Conservation (phyloP, 2,888 invertebrate species). For the Cryptus armator region DNA sequence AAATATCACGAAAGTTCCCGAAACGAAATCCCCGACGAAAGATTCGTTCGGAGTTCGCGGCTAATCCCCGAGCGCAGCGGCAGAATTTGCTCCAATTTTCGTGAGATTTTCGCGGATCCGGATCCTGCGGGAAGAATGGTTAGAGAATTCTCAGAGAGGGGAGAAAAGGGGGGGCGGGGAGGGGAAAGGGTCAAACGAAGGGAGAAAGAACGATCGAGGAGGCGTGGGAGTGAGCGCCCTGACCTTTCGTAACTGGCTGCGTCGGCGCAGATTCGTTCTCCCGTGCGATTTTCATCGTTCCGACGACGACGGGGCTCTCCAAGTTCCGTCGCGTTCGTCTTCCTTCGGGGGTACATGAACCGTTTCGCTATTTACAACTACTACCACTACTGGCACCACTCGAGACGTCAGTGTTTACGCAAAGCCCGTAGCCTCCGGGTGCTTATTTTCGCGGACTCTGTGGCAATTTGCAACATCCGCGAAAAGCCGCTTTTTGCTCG, state of each 20-base stretch:
- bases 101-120: constrained; percentile 51
- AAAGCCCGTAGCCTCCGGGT: constrained; percentile 57
- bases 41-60: constrained; percentile 14
- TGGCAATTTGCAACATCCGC: constrained; percentile 25
- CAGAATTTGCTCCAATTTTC: constrained; percentile 64
- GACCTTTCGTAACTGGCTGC: constrained; percentile 76
- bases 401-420: constrained; percentile 69
- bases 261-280: constrained; percentile 75
- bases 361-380: constrained; percentile 50
- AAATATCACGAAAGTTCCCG: neutral
- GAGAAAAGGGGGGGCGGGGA: neutral
- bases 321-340: constrained; percentile 45
- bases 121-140: constrained; percentile 11
- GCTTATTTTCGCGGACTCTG: constrained; percentile 5
- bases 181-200: constrained; percentile 21
- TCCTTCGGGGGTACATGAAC: constrained; percentile 52
- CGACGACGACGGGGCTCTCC: neutral
- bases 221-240: constrained; percentile 67
- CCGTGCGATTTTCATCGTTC: constrained; percentile 47
- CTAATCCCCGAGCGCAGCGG: constrained; percentile 16
- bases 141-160: neutral
- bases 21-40: neutral
- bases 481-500: neutral
- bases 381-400: constrained; percentile 13
- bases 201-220: constrained; percentile 16